These are phyloP conservation scores for Diplolepis rosae DNA, from an alignment of 2,888 invertebrate genomes.

Conservation along the genomic window DNA sequence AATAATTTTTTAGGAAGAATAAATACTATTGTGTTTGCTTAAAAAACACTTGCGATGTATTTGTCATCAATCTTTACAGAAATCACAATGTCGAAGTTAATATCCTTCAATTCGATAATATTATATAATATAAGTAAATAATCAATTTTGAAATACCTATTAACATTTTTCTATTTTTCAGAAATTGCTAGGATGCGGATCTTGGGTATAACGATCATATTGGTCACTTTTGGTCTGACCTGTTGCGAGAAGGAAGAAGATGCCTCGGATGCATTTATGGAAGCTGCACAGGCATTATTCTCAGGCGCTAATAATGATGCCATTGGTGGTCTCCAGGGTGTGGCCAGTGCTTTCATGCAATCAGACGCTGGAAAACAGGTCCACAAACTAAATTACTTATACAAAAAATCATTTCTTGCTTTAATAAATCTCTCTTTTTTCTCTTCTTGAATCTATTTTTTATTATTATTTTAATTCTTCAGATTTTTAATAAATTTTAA, in stretches of 20 bases:
- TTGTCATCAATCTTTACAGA: neutral
- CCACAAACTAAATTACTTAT: conserved; percentile 56
- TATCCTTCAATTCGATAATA: no score
- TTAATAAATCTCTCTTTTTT: no score
- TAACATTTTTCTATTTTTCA: conserved; percentile 3
- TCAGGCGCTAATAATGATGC: conserved; percentile 76
- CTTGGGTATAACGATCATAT: conserved; percentile 54
- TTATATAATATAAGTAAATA: no score
- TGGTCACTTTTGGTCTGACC: conserved; percentile 56
- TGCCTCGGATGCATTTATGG: conserved; percentile 79
- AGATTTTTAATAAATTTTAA: neutral
- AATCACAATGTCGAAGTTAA: no score
- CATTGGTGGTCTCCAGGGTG: conserved; percentile 78
- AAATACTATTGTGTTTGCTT: neutral
- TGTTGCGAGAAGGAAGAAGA: conserved; percentile 70
- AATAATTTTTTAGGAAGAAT: neutral
- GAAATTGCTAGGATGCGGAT: conserved; percentile 58
- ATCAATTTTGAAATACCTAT: neutral
- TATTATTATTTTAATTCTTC: neutral
- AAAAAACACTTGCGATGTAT: neutral
- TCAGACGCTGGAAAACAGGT: conserved; percentile 79
- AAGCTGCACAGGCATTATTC: conserved; percentile 82
- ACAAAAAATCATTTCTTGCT: neutral
- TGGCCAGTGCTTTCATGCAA: conserved; percentile 82
- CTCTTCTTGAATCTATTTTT: no score